Evolutionary conservation across 1,140 invertebrate species (phyloP), one percentile per base, ranked within the genome.

Genomic region (Diploscapter pachys): DNA sequence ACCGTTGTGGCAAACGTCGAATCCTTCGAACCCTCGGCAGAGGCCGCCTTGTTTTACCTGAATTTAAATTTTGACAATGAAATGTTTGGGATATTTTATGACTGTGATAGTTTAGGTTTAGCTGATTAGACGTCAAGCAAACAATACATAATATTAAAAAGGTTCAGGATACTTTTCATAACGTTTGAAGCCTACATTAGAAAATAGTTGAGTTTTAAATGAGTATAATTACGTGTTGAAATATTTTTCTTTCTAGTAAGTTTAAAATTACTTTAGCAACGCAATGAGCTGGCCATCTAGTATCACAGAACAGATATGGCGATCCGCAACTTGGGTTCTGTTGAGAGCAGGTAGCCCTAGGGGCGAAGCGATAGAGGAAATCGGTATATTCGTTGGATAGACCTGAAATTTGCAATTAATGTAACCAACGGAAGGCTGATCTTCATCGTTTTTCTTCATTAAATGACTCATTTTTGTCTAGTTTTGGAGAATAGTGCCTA

Each of bases 351-450:
- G 79, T 79, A 53, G 83, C 81, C 53, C 82, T 73, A 50, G 81
- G 85, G 8, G 81, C 83, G 73, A 85, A 85, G 52, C 76, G 76
- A 67, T 81, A 85, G 75, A 85, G 67, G 59, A 85, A 74, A 66
- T 85, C 83, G n/a, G 83, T 83, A 79, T 86, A 85, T 3, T 73
- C 71, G 69, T 86, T 85, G 9, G 82, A 84, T 9, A 85, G 77
- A 11, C 82, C 82, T 80, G 70, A 57, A 57, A 62, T 59, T 59
- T 31, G n/a, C 65, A 5, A 67, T 4, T 53, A 54, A 48, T 52
- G 5, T 51, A 67, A 53, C 5, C 65, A 67, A 6, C 3, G n/a
- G 31, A 31, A 31, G 31, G 31, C 55, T n/a, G 9, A 62, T 11
- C 62, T 8, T 59, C 4, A 31, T n/a, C 6, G 11, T 52, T 59